Evolutionary conservation across 2,797 vertebrate species (phyloP).

Genomic region (Myotis vivesi): DNA sequence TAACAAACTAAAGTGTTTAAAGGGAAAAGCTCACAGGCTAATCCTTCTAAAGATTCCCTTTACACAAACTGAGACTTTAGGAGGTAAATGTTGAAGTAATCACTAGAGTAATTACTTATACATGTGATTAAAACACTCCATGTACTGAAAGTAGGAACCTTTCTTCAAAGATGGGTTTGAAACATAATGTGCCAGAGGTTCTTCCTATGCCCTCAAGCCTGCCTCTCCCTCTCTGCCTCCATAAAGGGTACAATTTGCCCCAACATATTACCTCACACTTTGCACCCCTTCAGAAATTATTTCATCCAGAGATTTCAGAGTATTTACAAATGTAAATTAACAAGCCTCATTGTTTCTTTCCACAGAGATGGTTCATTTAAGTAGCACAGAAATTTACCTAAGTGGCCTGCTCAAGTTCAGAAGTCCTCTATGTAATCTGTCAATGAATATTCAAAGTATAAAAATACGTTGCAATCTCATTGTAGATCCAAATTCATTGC

Average conservation of each 20-base stretch:
- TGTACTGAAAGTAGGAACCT: background rate
- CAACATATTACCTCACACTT: background rate
- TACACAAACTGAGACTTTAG: conserved; percentile 16
- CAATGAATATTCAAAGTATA: background rate
- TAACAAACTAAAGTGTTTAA: background rate
- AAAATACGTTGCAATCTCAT: background rate
- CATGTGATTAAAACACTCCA: conserved; percentile 46
- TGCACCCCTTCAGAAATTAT: conserved; percentile 21
- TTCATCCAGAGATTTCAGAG: conserved; percentile 66
- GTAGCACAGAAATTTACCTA: background rate
- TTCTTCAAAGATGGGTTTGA: background rate
- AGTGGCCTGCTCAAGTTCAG: background rate
- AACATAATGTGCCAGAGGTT: conserved; percentile 46
- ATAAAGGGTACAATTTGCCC: conserved; percentile 45
- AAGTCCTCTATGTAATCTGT: background rate
- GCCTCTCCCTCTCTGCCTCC: background rate
- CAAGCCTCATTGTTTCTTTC: background rate
- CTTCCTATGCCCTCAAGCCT: background rate
- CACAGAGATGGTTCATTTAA: background rate
- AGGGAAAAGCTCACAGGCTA: background rate
- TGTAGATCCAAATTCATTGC: background rate
- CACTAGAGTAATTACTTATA: conserved; percentile 49
- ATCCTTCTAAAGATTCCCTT: background rate
- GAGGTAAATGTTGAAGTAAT: conserved; percentile 39
- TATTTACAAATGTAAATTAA: conserved; percentile 64